Evolutionary conservation across 2,888 invertebrate genomes (phyloP).

Genomic region (Ceriagrion tenellum): DNA sequence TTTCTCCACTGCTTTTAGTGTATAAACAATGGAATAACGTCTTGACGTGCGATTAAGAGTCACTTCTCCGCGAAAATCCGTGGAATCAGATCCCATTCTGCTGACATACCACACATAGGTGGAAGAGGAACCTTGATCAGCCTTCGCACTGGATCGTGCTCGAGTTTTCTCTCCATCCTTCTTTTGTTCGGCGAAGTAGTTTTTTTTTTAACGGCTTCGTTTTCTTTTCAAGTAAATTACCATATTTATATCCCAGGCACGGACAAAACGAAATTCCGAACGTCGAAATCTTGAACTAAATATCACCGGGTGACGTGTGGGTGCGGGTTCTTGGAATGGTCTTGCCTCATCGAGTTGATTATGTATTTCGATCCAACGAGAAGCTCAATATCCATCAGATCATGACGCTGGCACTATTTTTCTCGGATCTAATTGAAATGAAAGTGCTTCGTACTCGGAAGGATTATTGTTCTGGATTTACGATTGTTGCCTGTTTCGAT

Average conservation of each 20-base stretch:
- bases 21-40: not conserved
- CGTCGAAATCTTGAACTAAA: not conserved
- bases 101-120: not conserved
- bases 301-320: not conserved
- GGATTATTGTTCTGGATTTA: not conserved
- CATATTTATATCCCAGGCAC: not conserved
- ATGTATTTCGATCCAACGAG: not conserved
- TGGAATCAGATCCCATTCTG: constrained; percentile 12
- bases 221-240: not conserved
- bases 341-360: not conserved
- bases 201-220: not conserved
- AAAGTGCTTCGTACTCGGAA: not conserved
- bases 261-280: not conserved
- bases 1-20: not conserved
- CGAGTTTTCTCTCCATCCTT: not conserved
- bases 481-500: not conserved
- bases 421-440: not conserved
- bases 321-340: not conserved
- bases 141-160: not conserved
- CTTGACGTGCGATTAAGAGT: not conserved
- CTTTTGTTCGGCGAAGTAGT: not conserved
- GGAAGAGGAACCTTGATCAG: not conserved
- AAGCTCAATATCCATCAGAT: not conserved
- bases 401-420: not conserved
- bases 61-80: not conserved